Evolutionary conservation across 2,797 vertebrate species (phyloP).

Genomic region (Diplodus puntazzo): DNA sequence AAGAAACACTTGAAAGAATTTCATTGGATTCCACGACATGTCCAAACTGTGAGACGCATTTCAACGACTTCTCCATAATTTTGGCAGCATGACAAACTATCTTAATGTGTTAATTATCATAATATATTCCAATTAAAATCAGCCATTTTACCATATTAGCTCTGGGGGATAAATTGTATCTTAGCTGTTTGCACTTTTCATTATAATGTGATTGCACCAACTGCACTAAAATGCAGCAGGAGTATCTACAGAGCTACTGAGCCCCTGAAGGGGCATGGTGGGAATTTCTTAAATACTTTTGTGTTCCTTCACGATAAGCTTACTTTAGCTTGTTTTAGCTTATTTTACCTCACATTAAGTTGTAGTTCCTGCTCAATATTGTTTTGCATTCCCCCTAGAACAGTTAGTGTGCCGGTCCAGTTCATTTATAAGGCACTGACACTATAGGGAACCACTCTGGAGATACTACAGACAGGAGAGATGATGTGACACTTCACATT

Average conservation of each 20-base stretch:
- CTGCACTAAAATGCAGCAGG: constrained; percentile 20
- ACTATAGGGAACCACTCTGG: not conserved
- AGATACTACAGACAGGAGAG: constrained; percentile 16
- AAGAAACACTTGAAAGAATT: constrained; percentile 37
- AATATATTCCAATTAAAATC: constrained; percentile 55
- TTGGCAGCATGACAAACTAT: constrained; percentile 65
- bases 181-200: constrained; percentile 48
- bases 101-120: constrained; percentile 55
- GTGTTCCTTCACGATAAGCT: not conserved
- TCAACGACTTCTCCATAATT: constrained; percentile 65
- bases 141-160: constrained; percentile 46
- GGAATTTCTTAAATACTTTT: not conserved
- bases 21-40: constrained; percentile 20
- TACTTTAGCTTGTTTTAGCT: not conserved
- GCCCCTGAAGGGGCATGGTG: not conserved
- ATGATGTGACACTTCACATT: constrained; percentile 43
- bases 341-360: not conserved
- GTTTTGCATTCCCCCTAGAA: not conserved
- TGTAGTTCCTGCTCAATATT: not conserved
- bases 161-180: constrained; percentile 29
- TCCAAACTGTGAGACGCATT: constrained; percentile 62
- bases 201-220: constrained; percentile 22
- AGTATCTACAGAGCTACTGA: not conserved
- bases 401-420: not conserved
- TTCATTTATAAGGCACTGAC: not conserved